phyloP scores from a whole-genome alignment of 2,113 vertebrate species.

The Chroicocephalus ridibundus region DNA sequence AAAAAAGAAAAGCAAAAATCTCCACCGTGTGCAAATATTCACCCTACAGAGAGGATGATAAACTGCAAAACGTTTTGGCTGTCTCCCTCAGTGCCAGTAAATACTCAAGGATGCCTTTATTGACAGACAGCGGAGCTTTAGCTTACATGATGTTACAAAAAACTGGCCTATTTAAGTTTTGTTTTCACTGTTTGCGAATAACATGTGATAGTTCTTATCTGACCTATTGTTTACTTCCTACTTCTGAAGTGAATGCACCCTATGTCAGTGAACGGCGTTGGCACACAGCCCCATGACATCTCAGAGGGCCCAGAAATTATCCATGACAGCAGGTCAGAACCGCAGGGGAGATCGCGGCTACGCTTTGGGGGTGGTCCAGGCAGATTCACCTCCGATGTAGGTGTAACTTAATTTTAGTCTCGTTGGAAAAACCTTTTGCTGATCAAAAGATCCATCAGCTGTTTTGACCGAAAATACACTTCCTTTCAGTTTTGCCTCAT shows the following conservation, averaged over 20 bases:
- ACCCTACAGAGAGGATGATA: not conserved
- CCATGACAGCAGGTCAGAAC: not conserved
- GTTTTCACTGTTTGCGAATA: not conserved
- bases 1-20: not conserved
- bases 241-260: conserved; percentile 15
- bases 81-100: not conserved
- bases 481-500: not conserved
- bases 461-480: not conserved
- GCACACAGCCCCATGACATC: not conserved
- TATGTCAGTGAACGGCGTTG: not conserved
- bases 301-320: not conserved
- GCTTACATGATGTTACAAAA: not conserved
- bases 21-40: not conserved
- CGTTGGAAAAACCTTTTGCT: not conserved
- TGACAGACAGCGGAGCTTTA: not conserved
- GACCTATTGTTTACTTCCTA: not conserved
- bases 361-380: not conserved
- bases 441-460: not conserved
- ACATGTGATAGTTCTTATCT: not conserved
- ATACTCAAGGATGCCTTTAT: not conserved
- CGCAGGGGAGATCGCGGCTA: not conserved
- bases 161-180: not conserved
- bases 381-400: not conserved
- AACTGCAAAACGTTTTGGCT: not conserved
- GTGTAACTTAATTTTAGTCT: not conserved